phyloP scores from a whole-genome alignment of 2,888 invertebrate genomes.

The Anaspis maculata region DNA sequence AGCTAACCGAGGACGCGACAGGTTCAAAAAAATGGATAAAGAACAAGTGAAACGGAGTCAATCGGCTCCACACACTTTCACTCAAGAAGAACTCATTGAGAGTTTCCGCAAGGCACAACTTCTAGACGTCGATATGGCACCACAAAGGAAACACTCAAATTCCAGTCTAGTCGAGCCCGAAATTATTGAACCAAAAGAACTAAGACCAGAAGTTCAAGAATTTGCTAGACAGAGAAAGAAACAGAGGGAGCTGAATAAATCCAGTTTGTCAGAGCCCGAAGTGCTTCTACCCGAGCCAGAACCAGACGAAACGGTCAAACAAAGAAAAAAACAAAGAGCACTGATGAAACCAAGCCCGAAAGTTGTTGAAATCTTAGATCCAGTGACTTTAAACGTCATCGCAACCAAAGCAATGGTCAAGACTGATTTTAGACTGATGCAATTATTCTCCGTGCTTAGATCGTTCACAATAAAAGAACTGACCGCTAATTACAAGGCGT shows the following conservation, averaged over 20 bases:
- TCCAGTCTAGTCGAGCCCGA: constrained; percentile 20
- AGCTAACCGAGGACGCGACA: constrained; percentile 25
- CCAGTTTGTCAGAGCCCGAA: constrained; percentile 9
- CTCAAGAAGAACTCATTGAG: constrained; percentile 50
- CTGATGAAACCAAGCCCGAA: constrained; percentile 25
- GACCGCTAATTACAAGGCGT: constrained; percentile 48
- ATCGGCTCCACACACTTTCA: constrained; percentile 48
- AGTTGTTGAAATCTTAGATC: constrained; percentile 35
- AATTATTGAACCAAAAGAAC: constrained; percentile 23
- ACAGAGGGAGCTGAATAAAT: no score
- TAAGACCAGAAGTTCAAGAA: constrained; percentile 28
- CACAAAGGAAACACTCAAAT: constrained; percentile 29
- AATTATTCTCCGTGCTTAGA: constrained; percentile 23
- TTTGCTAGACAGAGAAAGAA: constrained; percentile 28
- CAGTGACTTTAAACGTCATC: constrained; percentile 34
- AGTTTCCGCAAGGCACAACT: constrained; percentile 44
- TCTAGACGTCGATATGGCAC: constrained; percentile 31
- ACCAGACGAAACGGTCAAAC: constrained; percentile 26
- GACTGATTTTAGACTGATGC: constrained; percentile 24
- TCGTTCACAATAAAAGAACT: constrained; percentile 38
- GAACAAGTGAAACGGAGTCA: constrained; percentile 46
- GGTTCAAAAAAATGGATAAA: constrained; percentile 27
- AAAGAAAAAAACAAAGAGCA: constrained; percentile 27
- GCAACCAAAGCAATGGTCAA: constrained; percentile 23
- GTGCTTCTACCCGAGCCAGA: constrained; percentile 31